Conservation (phyloP, 2,888 invertebrate genomes). For the Melieria omissa region DNA sequence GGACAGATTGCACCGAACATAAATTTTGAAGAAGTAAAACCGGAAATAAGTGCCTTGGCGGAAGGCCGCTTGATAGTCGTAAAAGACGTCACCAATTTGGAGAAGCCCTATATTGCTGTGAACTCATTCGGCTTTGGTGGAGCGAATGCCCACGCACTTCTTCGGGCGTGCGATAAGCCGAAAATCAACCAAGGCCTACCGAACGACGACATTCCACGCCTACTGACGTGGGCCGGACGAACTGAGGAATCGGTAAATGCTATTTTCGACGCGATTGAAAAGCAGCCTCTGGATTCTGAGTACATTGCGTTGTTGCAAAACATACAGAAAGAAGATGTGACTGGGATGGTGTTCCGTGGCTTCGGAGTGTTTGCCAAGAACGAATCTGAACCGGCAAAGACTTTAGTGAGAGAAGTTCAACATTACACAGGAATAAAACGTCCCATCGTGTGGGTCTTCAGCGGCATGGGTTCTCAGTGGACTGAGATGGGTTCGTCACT, state of each 20-base stretch:
- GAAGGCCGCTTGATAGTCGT: slow-evolving; percentile 78
- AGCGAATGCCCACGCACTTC: slow-evolving; percentile 73
- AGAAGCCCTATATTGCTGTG: slow-evolving; percentile 81
- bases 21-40: slow-evolving; percentile 75
- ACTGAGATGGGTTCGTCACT: slow-evolving; percentile 82
- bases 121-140: slow-evolving; percentile 97
- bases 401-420: slow-evolving; percentile 69
- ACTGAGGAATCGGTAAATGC: slow-evolving; percentile 78
- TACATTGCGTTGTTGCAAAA: slow-evolving; percentile 72
- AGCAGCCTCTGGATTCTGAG: slow-evolving; percentile 73
- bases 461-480: slow-evolving; percentile 92
- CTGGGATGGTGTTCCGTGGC: slow-evolving; percentile 80
- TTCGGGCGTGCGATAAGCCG: slow-evolving; percentile 53
- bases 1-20: slow-evolving; percentile 89
- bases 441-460: slow-evolving; percentile 89
- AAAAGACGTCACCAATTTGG: slow-evolving; percentile 76
- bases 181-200: slow-evolving; percentile 71
- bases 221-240: slow-evolving; percentile 82
- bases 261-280: slow-evolving; percentile 74
- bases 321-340: slow-evolving; percentile 70
- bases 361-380: slow-evolving; percentile 70
- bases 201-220: slow-evolving; percentile 75
- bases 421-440: slow-evolving; percentile 74
- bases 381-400: slow-evolving; percentile 47
- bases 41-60: slow-evolving; percentile 71